phyloP scores from a whole-genome alignment of 2,113 vertebrate genomes.

The Cariama cristata region DNA sequence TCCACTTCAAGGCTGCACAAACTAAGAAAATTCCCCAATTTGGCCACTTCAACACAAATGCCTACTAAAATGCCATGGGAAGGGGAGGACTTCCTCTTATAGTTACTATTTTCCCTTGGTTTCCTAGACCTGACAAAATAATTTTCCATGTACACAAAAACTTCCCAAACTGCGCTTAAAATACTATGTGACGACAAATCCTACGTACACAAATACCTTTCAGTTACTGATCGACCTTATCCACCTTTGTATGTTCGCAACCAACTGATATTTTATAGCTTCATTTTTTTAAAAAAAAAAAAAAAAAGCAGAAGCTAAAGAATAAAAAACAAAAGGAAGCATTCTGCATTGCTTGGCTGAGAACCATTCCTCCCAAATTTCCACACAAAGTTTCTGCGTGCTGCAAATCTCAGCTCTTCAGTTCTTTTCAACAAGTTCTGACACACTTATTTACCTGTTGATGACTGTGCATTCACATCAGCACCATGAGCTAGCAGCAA shows the following conservation, averaged over 20 bases:
- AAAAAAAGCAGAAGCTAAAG: background rate
- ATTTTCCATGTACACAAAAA: fast-evolving
- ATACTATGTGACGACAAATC: background rate
- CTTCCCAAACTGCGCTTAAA: background rate
- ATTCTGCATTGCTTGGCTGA: background rate
- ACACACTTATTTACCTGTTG: conserved; percentile 82
- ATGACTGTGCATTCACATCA: conserved; percentile 97
- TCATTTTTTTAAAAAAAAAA: background rate
- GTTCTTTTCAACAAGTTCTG: fast-evolving
- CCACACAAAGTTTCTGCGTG: fast-evolving
- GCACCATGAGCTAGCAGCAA: conserved; percentile 97
- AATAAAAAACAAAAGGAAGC: background rate
- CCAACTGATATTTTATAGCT: background rate
- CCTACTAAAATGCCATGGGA: background rate
- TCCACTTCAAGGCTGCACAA: background rate
- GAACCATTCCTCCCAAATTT: background rate
- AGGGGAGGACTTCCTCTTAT: fast-evolving
- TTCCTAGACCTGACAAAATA: background rate
- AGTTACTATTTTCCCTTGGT: background rate
- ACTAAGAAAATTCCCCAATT: fast-evolving
- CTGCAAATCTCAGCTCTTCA: background rate
- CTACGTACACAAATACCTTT: fast-evolving
- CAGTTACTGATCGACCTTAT: background rate
- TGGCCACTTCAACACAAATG: background rate
- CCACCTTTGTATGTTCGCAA: fast-evolving